phyloP scores from a whole-genome alignment of 2,888 invertebrate species.

The Patella pellucida region DNA sequence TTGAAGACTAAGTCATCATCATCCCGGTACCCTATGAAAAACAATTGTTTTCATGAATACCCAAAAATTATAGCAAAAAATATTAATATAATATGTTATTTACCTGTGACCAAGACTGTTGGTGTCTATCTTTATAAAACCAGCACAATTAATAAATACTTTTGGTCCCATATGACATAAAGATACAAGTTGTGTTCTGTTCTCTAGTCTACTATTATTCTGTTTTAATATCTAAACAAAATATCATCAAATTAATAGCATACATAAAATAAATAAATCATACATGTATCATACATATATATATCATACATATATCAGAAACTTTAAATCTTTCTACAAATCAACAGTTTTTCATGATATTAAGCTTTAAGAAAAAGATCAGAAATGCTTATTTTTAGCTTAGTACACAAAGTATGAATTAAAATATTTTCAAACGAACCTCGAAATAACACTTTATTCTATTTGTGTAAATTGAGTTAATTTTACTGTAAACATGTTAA shows the following conservation, averaged over 20 bases:
- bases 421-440: background rate
- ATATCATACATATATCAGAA: too few relatives aligned
- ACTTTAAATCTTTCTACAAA: too few relatives aligned
- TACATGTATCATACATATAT: too few relatives aligned
- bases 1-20: background rate
- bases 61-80: background rate
- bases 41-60: background rate
- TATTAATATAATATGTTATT: constrained; percentile 6
- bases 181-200: constrained; percentile 94
- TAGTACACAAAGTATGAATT: background rate
- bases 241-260: background rate
- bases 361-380: too few relatives aligned
- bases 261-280: too few relatives aligned
- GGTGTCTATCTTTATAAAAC: constrained; percentile 98
- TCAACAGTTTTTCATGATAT: too few relatives aligned
- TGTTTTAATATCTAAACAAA: constrained; percentile 75
- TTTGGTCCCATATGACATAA: constrained; percentile 97
- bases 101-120: constrained; percentile 87
- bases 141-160: constrained; percentile 98
- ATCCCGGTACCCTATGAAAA: background rate
- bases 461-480: too few relatives aligned
- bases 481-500: background rate
- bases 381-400: background rate
- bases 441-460: background rate
- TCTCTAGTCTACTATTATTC: constrained; percentile 88